Base-by-base conservation (phyloP, 2,797 vertebrate genomes). In the Enteromius viviparus region DNA sequence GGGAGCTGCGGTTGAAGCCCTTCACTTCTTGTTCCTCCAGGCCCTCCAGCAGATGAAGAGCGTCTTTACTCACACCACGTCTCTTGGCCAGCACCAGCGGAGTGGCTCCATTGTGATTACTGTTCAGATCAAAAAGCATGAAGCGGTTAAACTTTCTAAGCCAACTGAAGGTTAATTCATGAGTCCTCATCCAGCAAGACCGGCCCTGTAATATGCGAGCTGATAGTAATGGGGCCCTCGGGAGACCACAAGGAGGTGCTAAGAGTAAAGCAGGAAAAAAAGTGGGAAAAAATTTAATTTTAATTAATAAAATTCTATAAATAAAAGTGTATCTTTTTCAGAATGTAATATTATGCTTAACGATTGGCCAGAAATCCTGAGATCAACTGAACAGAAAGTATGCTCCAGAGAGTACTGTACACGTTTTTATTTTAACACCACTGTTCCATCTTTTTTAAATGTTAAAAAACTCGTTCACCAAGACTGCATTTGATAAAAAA, bases 31-130 rank as follows among this genome's bases (percentile, higher is more conserved):
- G 96, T 80, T 97, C 96, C 89, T 97, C 96, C 89, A 97, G 90
- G 66, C 95, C 96, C 79, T 96, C 96, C 90, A 97, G 92, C 89
- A 97, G 90, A 79, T 93, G 92, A 66, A 96, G 96, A 9, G 96
- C 95, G 80, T 96, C 95, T 87, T 95, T 96, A 89, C 95, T 96
- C 77, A 97, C 96, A 0, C 96, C 96, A 23, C 96, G 94, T 87
- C 96, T 92, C 86, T 96, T 96, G 78, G 96, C 96, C 89, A 97
- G 91, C 81, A 96, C 95, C 83, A 97, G 93, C 0, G 96, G 96
- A 34, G 96, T 97, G 58, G 96, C 95, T 85, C 96, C 96, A 89
- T 97, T 96, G 87, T 96, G 96, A 88, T 96, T 97, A 92, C 96
- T 97, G 84, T 26, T 71, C 69, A 49, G 42, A 71, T 71, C 1